These are phyloP conservation scores for Drosophila acutilabella DNA, from an alignment of 2,888 invertebrate species.

Conservation along the genomic window DNA sequence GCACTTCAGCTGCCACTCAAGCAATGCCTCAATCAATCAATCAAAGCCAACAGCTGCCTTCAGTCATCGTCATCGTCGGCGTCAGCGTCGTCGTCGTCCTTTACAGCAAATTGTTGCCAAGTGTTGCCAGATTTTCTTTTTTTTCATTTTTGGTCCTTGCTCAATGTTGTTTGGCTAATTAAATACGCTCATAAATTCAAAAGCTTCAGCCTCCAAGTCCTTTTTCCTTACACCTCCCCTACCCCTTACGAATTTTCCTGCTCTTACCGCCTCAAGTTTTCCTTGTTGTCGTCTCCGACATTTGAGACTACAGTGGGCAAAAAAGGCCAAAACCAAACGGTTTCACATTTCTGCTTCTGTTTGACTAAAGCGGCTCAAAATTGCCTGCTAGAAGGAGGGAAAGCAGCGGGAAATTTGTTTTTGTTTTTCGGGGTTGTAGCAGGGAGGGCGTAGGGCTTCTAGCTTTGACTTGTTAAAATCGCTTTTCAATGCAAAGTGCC, in stretches of 20 bases:
- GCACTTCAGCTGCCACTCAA: slow-evolving; percentile 77
- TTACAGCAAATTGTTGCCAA: slow-evolving; percentile 50
- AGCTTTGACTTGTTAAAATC: slow-evolving; percentile 16
- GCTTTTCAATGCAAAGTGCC: slow-evolving; percentile 49
- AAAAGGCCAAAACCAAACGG: slow-evolving; percentile 45
- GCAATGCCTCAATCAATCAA: slow-evolving; percentile 79
- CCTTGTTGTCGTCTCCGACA: slow-evolving; percentile 5
- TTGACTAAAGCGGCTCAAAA: slow-evolving; percentile 46
- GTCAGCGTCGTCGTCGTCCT: slow-evolving; percentile 9
- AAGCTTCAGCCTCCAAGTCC: slow-evolving; percentile 40
- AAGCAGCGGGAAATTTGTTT: not conserved
- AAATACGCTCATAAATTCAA: slow-evolving; percentile 79
- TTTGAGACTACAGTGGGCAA: slow-evolving; percentile 32
- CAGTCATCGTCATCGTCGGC: slow-evolving; percentile 31
- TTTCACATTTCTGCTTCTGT: slow-evolving; percentile 44
- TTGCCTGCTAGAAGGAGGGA: not conserved
- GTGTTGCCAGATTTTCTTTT: slow-evolving; percentile 33
- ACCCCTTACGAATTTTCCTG: no score
- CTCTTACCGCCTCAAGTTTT: not conserved
- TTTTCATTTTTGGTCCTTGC: not conserved
- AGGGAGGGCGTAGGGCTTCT: not conserved
- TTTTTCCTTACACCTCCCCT: not conserved
- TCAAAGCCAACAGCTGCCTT: slow-evolving; percentile 69
- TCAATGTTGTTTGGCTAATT: slow-evolving; percentile 63
- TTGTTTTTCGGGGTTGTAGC: not conserved